Evolutionary conservation across 2,797 vertebrate species (phyloP), one percentile per base, ranked within the genome.

Genomic region (Chloroceryle amazona): DNA sequence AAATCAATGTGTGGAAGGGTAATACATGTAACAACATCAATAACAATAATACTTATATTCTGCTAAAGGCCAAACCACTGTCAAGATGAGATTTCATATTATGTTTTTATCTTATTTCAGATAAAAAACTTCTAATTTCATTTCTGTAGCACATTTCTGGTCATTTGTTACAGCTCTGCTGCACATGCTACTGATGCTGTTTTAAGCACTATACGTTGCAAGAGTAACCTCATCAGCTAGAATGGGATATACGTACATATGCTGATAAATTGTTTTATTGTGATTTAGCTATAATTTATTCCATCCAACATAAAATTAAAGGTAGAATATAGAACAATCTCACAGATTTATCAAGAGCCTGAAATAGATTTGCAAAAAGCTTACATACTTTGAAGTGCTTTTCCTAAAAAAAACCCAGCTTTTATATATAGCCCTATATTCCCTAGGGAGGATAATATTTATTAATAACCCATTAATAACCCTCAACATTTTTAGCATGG

Each of bases 151-250:
- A 72, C 49, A 37, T 86, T 91, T 89, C 67, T 67, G 87, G 52
- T 68, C 61, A 86, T 95, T 81, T 96, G 22, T 92, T 92, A 74
- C 21, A 86, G 44, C 39, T 88, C 57, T 91, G n/a, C 31, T 79
- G 51, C 33, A 62, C 61, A 33, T 92, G 66, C 54, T 87, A 17
- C 61, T 67, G 51, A 33, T 79, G 74, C 72, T 71, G 44, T 61
- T 87, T 87, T 89, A 94, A 92, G 91, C 90, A 87, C 62, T 91
- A 92, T 46, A 55, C 81, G 28, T 71, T 92, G 72, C 28, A 89
- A n/a, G 29, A 95, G 33, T 80, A 95, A 96, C 51, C 39, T 90
- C 3, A 0, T 71, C 92, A 94, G 81, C 72, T 90, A 80, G 81
- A 91, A 84, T 74, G 16, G 14, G 26, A 73, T 79, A 52, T 44